Evolutionary conservation across 2,797 vertebrate species (phyloP), one percentile per base, ranked within the genome.

Genomic region (Etheostoma nigrum): DNA sequence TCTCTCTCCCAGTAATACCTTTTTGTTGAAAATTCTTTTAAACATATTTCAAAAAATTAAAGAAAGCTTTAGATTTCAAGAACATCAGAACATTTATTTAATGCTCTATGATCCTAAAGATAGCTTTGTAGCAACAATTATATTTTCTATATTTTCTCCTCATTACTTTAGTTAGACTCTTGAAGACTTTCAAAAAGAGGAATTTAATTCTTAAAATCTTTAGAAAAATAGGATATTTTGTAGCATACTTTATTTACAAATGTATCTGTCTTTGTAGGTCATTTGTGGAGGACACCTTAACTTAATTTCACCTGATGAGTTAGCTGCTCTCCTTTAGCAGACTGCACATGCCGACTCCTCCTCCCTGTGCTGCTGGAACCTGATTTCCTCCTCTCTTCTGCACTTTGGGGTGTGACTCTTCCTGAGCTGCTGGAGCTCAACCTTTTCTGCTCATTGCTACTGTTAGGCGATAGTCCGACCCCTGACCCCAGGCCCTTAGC

Each of bases 221-320:
- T 12, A 63, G 10, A 47, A 54, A 47, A 21, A n/a, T 13, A 13
- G 36, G 5, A 44, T 53, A 54, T 25, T 40, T 40, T 40, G 10
- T 40, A 10, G 36, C 36, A 10, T 11, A 40, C 10, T 40, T 40
- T 10, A 40, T 40, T 10, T 18, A 48, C 47, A 48, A 48, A 51
- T 40, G 5, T n/a, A 67, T 33, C 12, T 13, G 36, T 51, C 9
- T 57, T 42, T 11, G 15, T 1, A 21, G 4, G 18, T 1, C 11
- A 53, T 3, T 36, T 19, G 33, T 2, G 15, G 10, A 33, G 3
- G 10, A 51, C 33, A 36, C 3, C 25, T 36, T 27, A 19, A 23
- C 13, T 63, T 21, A n/a, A 59, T 45, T 74, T 73, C 52, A 93
- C 94, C 92, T 92, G 89, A 55, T 76, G 71, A 25, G 47, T 65